Evolutionary conservation across 2,113 vertebrate species (phyloP).

Genomic region (Galemys pyrenaicus): DNA sequence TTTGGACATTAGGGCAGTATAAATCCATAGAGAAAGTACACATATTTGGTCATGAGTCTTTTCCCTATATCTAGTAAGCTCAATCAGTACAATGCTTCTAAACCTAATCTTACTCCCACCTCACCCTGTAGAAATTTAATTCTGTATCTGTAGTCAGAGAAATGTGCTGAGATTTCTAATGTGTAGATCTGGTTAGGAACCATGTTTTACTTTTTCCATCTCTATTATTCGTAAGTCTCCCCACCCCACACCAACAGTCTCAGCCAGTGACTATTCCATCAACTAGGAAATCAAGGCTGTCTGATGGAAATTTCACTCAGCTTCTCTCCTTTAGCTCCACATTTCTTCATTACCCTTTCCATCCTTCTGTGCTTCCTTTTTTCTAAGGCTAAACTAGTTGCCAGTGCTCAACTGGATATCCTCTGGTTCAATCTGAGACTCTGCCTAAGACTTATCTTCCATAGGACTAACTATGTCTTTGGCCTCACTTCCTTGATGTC

Average conservation of each 20-base stretch:
- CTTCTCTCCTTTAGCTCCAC: neutral
- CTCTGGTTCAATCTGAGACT: neutral
- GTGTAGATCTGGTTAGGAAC: neutral
- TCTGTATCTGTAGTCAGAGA: neutral
- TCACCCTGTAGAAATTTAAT: neutral
- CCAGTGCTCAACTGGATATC: neutral
- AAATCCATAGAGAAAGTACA: neutral
- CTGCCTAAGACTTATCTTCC: neutral
- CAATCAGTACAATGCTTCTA: neutral
- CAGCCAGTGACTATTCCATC: neutral
- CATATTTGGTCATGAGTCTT: neutral
- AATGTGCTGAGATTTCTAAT: neutral
- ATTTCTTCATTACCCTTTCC: neutral
- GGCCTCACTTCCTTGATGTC: neutral
- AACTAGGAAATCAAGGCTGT: neutral
- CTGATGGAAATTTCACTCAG: neutral
- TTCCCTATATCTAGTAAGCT: constrained; percentile 7
- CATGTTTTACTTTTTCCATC: neutral
- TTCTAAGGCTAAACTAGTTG: neutral
- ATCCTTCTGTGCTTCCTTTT: neutral
- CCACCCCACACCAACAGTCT: neutral
- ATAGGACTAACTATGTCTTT: neutral
- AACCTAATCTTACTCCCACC: neutral
- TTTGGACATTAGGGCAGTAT: neutral
- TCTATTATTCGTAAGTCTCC: neutral